Evolutionary conservation across 64 coral and sea anemone species (phyloP), one percentile per base, ranked within the genome.

Genomic region (Catalaphyllia jardinei): DNA sequence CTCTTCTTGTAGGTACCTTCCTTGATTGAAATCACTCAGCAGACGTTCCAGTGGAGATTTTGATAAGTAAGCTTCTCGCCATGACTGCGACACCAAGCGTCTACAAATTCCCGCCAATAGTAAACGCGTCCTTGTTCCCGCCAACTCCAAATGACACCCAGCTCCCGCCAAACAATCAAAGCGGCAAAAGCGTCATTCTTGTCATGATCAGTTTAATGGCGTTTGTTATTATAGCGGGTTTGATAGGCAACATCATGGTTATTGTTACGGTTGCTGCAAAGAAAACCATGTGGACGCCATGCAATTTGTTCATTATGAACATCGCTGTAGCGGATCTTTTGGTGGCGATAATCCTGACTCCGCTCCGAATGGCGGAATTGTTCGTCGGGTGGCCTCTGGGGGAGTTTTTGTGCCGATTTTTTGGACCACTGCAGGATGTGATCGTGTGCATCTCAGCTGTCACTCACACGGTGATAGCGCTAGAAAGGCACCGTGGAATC

Each of bases 301-400:
- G 95, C 20, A 97, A 97, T 79, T 88, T 91, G 5, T 74, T 97
- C 22, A 77, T 97, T 19, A 97, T 91, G 88, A 97, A 92, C 76
- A 93, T 97, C 22, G 95, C 95, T 18, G 67, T 97, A 0, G 91
- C 88, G 0, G 95, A 97, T 63, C 24, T 97, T 9, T 71, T 92
- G 19, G 95, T 97, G 6, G 88, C 95, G 13, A 42, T 93, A 25
- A 49, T 90, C 20, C 76, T 88, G 0, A 73, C 91, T 1, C 82
- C 94, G 2, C 76, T 96, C 3, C 74, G 88, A 25, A 90, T 93
- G 51, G 14, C 89, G 0, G 91, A 90, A 10, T 19, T 33, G 0
- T 93, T 93, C 60, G 60, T 79, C n/a, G 88, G 91, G 1, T 96
- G 94, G 94, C 91, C 94, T 15, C 93, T 96, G 18, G 94, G 94